Evolutionary conservation across 2,888 invertebrate species (phyloP).

Genomic region (Spodoptera littoralis): DNA sequence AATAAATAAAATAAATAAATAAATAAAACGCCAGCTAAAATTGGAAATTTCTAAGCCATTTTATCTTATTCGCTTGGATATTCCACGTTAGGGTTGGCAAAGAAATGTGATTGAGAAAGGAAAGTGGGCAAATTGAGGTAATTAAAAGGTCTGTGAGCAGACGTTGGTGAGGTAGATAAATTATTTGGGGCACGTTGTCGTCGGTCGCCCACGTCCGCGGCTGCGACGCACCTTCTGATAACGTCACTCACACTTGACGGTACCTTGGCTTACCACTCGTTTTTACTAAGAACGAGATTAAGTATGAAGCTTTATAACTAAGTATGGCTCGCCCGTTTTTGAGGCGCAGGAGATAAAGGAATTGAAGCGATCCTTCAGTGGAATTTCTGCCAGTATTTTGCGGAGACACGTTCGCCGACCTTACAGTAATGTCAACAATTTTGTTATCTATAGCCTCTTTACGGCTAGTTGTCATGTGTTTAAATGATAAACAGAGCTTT

Average conservation of each 20-base stretch:
- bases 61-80: constrained; percentile 31
- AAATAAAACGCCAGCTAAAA: constrained; percentile 40
- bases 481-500: constrained; percentile 5
- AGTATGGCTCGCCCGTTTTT: constrained; percentile 55
- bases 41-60: constrained; percentile 45
- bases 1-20: too few species aligned
- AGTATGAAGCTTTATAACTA: constrained; percentile 65
- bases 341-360: constrained; percentile 54
- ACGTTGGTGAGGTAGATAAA: constrained; percentile 72
- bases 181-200: constrained; percentile 64
- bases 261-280: constrained; percentile 68
- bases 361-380: constrained; percentile 47
- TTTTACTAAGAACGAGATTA: constrained; percentile 71
- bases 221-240: constrained; percentile 76
- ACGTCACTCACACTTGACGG: constrained; percentile 79
- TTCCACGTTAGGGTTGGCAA: constrained; percentile 33
- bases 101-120: constrained; percentile 45
- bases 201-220: constrained; percentile 56
- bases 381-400: constrained; percentile 41
- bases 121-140: constrained; percentile 67
- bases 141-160: constrained; percentile 78
- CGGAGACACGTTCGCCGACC: constrained; percentile 37
- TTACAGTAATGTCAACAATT: constrained; percentile 38
- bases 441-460: constrained; percentile 43
- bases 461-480: constrained; percentile 28